Conservation (phyloP, 2,888 invertebrate genomes). For the Drosophila histrio region DNA sequence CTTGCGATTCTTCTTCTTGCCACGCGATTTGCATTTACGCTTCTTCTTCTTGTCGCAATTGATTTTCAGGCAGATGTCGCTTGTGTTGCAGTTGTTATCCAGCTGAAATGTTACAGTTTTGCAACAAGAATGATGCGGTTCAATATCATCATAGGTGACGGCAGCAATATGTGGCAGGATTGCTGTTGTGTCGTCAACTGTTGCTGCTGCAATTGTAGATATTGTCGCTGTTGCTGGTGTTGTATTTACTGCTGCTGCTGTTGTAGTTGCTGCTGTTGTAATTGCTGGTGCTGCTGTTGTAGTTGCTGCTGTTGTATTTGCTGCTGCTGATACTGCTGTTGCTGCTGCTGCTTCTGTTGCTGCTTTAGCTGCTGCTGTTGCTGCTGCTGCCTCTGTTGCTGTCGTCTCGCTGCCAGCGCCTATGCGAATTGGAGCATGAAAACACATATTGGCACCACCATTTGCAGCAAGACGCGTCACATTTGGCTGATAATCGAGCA, state of each 20-base stretch:
- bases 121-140: background rate
- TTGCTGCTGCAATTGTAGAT: background rate
- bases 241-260: background rate
- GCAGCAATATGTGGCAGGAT: constrained; percentile 10
- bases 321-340: background rate
- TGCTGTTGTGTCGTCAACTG: background rate
- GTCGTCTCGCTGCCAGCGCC: constrained; percentile 6
- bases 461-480: constrained; percentile 24
- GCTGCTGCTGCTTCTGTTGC: background rate
- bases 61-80: background rate
- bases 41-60: constrained; percentile 7
- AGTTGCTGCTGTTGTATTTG: background rate
- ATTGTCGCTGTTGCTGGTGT: background rate
- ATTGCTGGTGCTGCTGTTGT: background rate
- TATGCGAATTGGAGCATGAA: constrained; percentile 50
- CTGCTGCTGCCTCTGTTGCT: background rate
- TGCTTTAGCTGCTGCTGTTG: background rate
- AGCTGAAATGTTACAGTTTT: constrained; percentile 18
- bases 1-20: constrained; percentile 33
- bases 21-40: constrained; percentile 3
- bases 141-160: constrained; percentile 40
- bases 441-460: constrained; percentile 47
- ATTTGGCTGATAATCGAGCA: constrained; percentile 45
- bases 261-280: background rate
- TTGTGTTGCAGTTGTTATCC: background rate